Conservation (phyloP, 37 sponge, comb jelly and placozoan genomes). For the Bolinopsis microptera region DNA sequence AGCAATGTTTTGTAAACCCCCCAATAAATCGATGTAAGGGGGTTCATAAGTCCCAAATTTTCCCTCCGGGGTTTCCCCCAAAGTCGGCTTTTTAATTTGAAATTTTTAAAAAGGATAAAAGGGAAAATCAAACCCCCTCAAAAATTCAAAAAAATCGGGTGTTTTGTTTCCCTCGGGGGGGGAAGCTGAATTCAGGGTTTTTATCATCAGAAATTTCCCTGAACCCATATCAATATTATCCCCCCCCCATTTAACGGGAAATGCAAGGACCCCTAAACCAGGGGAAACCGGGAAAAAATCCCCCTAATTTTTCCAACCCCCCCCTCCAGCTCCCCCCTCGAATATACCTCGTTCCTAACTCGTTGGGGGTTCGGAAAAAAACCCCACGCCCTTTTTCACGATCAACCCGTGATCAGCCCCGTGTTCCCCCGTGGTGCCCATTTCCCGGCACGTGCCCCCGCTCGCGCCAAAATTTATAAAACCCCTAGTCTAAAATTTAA, state of each 20-base stretch:
- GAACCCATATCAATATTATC: constrained; percentile 70
- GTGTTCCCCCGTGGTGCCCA: constrained; percentile 91
- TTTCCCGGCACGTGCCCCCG: constrained; percentile 16
- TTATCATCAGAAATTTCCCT: constrained; percentile 52
- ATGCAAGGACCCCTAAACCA: constrained; percentile 87
- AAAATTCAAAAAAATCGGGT: no score
- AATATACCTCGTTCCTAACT: constrained; percentile 69
- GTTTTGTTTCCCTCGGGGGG: no score
- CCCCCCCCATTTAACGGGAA: constrained; percentile 85
- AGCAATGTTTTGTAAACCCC: no score
- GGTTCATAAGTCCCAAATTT: no score
- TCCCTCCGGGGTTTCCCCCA: no score
- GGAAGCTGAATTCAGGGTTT: constrained; percentile 63
- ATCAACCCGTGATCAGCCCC: constrained; percentile 95
- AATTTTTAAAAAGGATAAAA: no score
- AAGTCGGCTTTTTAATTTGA: no score
- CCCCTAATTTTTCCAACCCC: constrained; percentile 70
- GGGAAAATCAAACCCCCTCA: no score
- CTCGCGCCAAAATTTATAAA: constrained; percentile 90
- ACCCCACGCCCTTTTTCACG: constrained; percentile 78
- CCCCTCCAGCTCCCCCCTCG: constrained; percentile 71
- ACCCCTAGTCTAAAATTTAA: constrained; percentile 75
- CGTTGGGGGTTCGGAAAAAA: constrained; percentile 81
- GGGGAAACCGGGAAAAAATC: constrained; percentile 79
- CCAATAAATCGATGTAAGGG: no score